Evolutionary conservation across 2,113 vertebrate species (phyloP).

Genomic region (Halcyon senegalensis): DNA sequence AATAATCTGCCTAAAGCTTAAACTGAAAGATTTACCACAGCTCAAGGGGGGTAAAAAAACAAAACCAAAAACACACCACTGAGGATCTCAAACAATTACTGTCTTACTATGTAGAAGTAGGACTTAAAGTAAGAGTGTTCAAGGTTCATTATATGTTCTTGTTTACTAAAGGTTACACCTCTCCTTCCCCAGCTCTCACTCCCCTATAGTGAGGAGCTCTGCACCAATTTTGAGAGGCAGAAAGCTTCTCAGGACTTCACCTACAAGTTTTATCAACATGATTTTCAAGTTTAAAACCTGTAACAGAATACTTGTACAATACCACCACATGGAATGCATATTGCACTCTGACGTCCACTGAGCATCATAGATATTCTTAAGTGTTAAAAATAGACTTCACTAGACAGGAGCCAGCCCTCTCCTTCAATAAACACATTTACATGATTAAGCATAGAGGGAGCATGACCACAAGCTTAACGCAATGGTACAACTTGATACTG

Average conservation of each 20-base stretch:
- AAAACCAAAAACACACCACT: neutral
- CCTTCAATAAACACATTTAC: slow-evolving; percentile 9
- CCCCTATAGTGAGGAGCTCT: neutral
- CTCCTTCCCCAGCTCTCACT: neutral
- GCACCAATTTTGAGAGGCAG: neutral
- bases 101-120: neutral
- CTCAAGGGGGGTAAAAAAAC: neutral
- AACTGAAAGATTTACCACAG: slow-evolving; percentile 3
- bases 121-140: neutral
- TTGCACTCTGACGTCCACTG: slow-evolving; percentile 3
- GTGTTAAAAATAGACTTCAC: slow-evolving; percentile 34
- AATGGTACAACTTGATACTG: neutral
- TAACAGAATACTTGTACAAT: neutral
- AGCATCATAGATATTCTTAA: neutral
- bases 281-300: slow-evolving; percentile 25
- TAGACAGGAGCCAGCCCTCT: slow-evolving; percentile 45
- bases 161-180: neutral
- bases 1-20: slow-evolving; percentile 28
- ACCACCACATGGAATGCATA: neutral
- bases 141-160: neutral
- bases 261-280: neutral
- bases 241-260: neutral
- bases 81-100: neutral
- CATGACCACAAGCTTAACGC: neutral
- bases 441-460: neutral